Conservation (phyloP, 2,797 vertebrate species). For the Xenops minutus region DNA sequence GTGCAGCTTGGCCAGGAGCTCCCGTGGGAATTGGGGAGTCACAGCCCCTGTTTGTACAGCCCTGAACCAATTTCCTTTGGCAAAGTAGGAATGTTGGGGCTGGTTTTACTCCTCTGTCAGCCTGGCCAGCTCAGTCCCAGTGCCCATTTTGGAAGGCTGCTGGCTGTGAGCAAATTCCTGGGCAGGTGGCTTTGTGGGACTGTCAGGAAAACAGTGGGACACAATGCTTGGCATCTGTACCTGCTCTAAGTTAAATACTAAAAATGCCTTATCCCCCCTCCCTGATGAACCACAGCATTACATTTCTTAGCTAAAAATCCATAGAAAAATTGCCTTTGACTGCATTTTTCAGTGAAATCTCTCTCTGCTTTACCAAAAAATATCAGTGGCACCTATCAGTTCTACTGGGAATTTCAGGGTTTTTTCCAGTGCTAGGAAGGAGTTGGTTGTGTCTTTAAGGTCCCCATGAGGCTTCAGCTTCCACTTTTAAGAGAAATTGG, state of each 20-base stretch:
- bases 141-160: rapidly evolving
- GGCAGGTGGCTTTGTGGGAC: not conserved
- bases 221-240: not conserved
- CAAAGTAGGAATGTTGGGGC: not conserved
- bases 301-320: not conserved
- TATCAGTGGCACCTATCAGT: not conserved
- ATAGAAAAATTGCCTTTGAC: not conserved
- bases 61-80: not conserved
- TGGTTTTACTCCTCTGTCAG: not conserved
- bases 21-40: not conserved
- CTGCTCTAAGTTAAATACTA: not conserved
- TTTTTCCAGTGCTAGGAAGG: not conserved
- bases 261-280: not conserved
- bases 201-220: not conserved
- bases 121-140: not conserved
- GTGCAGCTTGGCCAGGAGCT: not conserved
- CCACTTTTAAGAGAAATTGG: not conserved
- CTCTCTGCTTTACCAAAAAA: not conserved
- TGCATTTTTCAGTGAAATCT: not conserved
- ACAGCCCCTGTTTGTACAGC: not conserved
- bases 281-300: not conserved
- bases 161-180: not conserved
- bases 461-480: not conserved
- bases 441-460: not conserved
- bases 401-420: not conserved